phyloP scores from a whole-genome alignment of 2,888 invertebrate species.

The Poecilobothrus nobilitatus region DNA sequence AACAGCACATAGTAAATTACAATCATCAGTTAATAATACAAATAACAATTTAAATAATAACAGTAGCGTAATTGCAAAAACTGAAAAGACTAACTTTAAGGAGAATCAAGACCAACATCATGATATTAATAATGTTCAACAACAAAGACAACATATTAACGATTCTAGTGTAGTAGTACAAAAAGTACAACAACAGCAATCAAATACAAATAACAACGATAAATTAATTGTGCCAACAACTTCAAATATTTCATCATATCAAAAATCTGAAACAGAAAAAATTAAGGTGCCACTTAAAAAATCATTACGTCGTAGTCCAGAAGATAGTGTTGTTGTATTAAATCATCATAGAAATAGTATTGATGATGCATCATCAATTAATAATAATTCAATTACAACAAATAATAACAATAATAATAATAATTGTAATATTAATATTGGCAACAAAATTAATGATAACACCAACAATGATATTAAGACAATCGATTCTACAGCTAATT shows the following conservation, averaged over 20 bases:
- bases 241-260: slow-evolving; percentile 18
- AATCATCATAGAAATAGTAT: slow-evolving; percentile 22
- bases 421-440: slow-evolving; percentile 9
- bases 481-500: slow-evolving; percentile 20
- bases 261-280: slow-evolving; percentile 26
- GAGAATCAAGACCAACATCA: slow-evolving; percentile 9
- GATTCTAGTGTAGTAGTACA: background rate
- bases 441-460: slow-evolving; percentile 13
- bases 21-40: slow-evolving; percentile 18
- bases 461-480: slow-evolving; percentile 11
- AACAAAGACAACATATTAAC: background rate
- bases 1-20: slow-evolving; percentile 18
- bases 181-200: slow-evolving; percentile 18
- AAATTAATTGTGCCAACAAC: slow-evolving; percentile 11
- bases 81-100: slow-evolving; percentile 16
- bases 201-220: background rate
- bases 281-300: slow-evolving; percentile 33
- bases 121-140: background rate
- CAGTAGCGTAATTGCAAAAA: slow-evolving; percentile 27
- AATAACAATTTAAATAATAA: slow-evolving; percentile 17
- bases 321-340: slow-evolving; percentile 27
- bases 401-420: background rate
- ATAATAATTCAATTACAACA: slow-evolving; percentile 5
- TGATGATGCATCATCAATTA: background rate
- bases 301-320: slow-evolving; percentile 32